Evolutionary conservation across 2,797 vertebrate genomes (phyloP).

Genomic region (Phaenicophaeus curvirostris): DNA sequence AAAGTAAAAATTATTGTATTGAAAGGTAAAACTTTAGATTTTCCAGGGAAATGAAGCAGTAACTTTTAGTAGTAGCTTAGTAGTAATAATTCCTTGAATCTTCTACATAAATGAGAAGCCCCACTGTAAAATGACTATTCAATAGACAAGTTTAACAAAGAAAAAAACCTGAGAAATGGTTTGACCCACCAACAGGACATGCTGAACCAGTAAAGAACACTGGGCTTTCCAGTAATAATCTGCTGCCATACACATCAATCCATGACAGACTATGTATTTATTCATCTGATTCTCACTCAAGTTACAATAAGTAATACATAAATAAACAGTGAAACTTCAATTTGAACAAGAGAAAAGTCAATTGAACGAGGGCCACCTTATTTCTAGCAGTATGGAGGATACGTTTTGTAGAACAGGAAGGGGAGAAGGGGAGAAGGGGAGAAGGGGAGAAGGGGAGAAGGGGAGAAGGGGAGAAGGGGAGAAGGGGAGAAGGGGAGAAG

Average conservation of each 20-base stretch:
- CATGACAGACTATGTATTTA: background rate
- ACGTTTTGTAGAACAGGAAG: background rate
- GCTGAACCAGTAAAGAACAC: background rate
- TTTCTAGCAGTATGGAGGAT: background rate
- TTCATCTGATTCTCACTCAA: background rate
- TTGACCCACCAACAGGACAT: background rate
- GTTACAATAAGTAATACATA: background rate
- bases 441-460: background rate
- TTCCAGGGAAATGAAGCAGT: background rate
- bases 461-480: accelerated
- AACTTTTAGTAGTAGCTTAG: background rate
- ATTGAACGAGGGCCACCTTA: accelerated
- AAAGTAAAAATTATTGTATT: background rate
- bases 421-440: too few relatives aligned
- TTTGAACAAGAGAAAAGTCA: background rate
- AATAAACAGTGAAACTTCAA: background rate
- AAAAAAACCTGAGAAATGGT: background rate
- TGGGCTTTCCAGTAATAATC: background rate
- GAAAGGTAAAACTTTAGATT: background rate
- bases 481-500: background rate
- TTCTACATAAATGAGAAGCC: background rate
- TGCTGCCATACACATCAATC: background rate
- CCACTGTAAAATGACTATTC: background rate
- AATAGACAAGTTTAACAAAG: background rate
- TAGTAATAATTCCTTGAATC: background rate